These are phyloP conservation scores for Ceratotherium simum DNA, from an alignment of 2,113 vertebrate genomes.

Conservation along the genomic window DNA sequence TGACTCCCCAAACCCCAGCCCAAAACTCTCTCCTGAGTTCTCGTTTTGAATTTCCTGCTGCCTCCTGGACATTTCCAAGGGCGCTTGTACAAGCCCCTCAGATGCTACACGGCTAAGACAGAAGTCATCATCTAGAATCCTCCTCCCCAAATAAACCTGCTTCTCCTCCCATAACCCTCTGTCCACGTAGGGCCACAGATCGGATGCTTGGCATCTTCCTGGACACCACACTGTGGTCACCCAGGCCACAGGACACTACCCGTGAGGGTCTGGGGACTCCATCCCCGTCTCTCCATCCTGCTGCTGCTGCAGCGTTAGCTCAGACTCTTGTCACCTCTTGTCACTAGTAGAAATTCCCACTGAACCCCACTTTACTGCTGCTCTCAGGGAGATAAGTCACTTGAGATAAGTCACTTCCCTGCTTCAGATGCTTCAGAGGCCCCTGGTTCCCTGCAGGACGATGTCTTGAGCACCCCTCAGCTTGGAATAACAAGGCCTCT, in stretches of 20 bases:
- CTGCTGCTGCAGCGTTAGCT: neutral
- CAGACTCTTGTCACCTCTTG: neutral
- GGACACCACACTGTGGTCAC: neutral
- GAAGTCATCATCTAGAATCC: neutral
- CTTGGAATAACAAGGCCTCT: neutral
- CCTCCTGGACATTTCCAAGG: neutral
- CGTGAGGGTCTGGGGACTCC: neutral
- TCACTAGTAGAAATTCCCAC: neutral
- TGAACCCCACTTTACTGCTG: neutral
- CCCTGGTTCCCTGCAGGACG: neutral
- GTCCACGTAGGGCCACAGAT: neutral
- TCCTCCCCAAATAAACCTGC: neutral
- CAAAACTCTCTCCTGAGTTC: neutral
- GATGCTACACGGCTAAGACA: neutral
- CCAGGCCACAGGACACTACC: neutral
- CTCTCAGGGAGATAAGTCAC: neutral
- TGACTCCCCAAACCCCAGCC: neutral
- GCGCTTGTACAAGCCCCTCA: neutral
- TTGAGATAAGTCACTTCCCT: neutral
- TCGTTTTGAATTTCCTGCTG: neutral
- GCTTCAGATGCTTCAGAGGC: neutral
- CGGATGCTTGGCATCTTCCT: neutral
- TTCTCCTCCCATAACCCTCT: neutral
- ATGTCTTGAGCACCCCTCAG: neutral
- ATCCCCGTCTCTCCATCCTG: neutral